phyloP scores from a whole-genome alignment of 1,140 invertebrate species.

The Leptopilina boulardi region DNA sequence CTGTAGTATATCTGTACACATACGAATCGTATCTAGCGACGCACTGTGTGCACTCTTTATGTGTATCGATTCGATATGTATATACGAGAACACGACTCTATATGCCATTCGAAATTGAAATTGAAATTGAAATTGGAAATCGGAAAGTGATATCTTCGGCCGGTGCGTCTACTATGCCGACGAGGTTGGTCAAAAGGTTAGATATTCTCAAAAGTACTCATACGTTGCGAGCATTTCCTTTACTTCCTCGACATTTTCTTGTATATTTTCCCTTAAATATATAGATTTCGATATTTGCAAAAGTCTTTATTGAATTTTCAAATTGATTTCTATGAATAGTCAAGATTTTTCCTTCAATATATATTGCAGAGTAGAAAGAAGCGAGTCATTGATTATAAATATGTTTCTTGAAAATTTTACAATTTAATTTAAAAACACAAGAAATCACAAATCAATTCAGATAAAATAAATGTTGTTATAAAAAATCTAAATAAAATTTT shows the following conservation, averaged over 20 bases:
- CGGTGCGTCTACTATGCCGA: slow-evolving; percentile 27
- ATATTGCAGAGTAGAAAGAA: neutral
- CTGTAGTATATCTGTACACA: slow-evolving; percentile 40
- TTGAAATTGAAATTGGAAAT: slow-evolving; percentile 62
- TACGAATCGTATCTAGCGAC: neutral
- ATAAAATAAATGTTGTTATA: too few species aligned
- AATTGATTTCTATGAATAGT: neutral
- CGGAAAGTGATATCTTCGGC: slow-evolving; percentile 53
- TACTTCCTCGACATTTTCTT: slow-evolving; percentile 6
- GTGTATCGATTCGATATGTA: slow-evolving; percentile 16
- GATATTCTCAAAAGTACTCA: slow-evolving; percentile 25
- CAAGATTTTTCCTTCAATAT: neutral
- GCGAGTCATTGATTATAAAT: neutral
- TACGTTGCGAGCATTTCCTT: slow-evolving; percentile 6
- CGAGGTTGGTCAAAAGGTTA: slow-evolving; percentile 36
- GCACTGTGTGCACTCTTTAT: slow-evolving; percentile 27
- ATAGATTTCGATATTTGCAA: slow-evolving; percentile 9
- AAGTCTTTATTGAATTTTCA: slow-evolving; percentile 8
- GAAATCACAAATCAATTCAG: too few species aligned
- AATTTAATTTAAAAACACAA: too few species aligned
- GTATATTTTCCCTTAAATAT: neutral
- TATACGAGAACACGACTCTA: slow-evolving; percentile 24
- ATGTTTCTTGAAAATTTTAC: neutral
- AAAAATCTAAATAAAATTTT: too few species aligned
- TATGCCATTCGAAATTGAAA: slow-evolving; percentile 51